Conservation (phyloP, 2,797 vertebrate genomes). For the Thamnophis elegans region DNA sequence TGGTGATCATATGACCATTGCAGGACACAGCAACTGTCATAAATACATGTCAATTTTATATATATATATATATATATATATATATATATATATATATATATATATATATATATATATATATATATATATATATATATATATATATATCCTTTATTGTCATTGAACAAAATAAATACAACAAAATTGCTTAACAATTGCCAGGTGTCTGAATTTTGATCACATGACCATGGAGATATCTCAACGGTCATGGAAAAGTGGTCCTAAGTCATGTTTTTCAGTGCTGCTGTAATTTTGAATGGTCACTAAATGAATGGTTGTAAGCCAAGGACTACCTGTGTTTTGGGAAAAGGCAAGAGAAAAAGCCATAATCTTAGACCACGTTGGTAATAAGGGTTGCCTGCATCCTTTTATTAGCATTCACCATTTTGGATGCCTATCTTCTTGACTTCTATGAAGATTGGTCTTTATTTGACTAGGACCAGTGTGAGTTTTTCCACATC, state of each 20-base stretch:
- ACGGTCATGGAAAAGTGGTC: not conserved
- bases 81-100: too few relatives aligned
- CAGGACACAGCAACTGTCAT: not conserved
- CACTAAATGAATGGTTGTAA: too few relatives aligned
- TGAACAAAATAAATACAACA: too few relatives aligned
- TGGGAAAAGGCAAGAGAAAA: not conserved
- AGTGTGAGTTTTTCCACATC: not conserved
- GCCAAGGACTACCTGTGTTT: not conserved
- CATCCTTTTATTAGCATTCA: not conserved
- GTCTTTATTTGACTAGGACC: not conserved
- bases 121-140: too few relatives aligned
- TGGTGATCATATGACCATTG: not conserved
- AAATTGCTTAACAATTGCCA: not conserved
- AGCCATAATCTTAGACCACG: not conserved
- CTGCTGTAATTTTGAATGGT: not conserved
- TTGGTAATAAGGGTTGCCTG: not conserved
- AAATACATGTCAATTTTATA: not conserved
- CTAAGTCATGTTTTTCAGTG: not conserved
- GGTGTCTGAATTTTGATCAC: not conserved
- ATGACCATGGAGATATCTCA: not conserved
- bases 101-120: too few relatives aligned
- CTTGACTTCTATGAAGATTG: not conserved
- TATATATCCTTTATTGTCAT: too few relatives aligned
- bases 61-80: too few relatives aligned
- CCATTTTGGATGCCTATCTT: not conserved